Base-by-base conservation (phyloP, 2,888 invertebrate genomes). In the Leuctra nigra region DNA sequence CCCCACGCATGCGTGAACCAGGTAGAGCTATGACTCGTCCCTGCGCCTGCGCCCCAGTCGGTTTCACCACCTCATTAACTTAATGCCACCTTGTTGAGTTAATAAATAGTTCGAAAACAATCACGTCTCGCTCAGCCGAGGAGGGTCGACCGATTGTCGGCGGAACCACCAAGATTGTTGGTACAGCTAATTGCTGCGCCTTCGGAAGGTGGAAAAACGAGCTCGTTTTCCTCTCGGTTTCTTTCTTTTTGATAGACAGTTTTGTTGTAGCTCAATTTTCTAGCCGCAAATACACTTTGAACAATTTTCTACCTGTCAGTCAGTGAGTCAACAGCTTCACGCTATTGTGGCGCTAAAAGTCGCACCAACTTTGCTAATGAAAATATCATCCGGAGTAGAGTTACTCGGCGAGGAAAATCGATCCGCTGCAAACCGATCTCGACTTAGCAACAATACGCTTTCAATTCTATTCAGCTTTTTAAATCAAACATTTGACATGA, bases 61-160 rank as follows among this genome's bases (percentile, higher is more conserved):
- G 24, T 54, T 35, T 55, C 55, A 50, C 24, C 55, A 55, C 55
- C 55, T 35, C 23, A 48, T 55, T 48, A 55, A 36, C 24, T 36
- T 55, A 55, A 55, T 48, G 36, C 24, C 16, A 18, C 29, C 23
- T 9, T 46, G 44, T 46, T 47, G 41, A 18, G 54, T 46, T 47
- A 54, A 54, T 44, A 44, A 48, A 55, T 56, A 41, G 23, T 56
- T 50, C 33, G 7, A 35, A 50, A 50, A 50, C 33, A 22, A 50
- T 50, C 33, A n/a, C 14, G 50, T 35, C 20, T n/a, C 20, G 14
- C 6, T 29, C 11, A 29, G 6, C 6, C 29, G 11, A 44, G 16
- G 33, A 33, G 50, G 18, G 50, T 33, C 35, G 9, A 22, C 35
- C 18, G 50, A 20, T 29, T 7, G 33, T 35, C 50, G 4, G 33